Evolutionary conservation across 1,140 invertebrate species (phyloP), one percentile per base, ranked within the genome.

Genomic region (Cyrtorhinus lividipennis): DNA sequence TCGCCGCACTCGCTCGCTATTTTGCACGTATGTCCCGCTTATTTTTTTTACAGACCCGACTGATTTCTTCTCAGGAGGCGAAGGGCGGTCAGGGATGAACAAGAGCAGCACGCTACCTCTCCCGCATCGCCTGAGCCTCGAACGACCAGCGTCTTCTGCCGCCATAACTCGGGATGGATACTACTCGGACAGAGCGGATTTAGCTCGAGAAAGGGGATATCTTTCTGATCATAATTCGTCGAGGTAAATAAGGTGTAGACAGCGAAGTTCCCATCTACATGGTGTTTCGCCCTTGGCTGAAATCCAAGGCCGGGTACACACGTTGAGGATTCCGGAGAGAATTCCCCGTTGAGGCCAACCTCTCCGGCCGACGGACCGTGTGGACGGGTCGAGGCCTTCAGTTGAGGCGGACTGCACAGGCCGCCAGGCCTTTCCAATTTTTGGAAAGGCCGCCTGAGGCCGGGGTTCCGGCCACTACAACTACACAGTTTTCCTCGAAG

Each of bases 121-220:
- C 66, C 82, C 82, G 26, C 83, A 85, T 72, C 78, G 83, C 2
- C 71, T 79, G 8, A 76, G 73, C 45, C 72, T 79, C 1, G 79
- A 80, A 59, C 68, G 79, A 25, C 77, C 79, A 2, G 69, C 69
- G 23, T 70, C 69, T 57, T 66, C 61, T 44, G 67, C 66, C 30
- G 73, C 79, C 69, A 81, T 74, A 71, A 79, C 86, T 63, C 77
- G 85, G 15, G 86, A 89, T 69, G 88, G 88, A 30, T 91, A 90
- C 71, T 92, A 90, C 73, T 87, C 87, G 68, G 88, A 92, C 76
- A 81, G 88, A 66, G 89, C 90, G 70, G 87, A 90, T 72, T 78
- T 89, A 60, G 81, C 86, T 67, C 74, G 87, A 57, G 82, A 83
- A 68, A 74, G 80, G 59, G 87, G 88, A 61, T 90, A 92, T 74